These are phyloP conservation scores for Mirounga angustirostris DNA, from an alignment of 2,113 vertebrate species.

Conservation along the genomic window DNA sequence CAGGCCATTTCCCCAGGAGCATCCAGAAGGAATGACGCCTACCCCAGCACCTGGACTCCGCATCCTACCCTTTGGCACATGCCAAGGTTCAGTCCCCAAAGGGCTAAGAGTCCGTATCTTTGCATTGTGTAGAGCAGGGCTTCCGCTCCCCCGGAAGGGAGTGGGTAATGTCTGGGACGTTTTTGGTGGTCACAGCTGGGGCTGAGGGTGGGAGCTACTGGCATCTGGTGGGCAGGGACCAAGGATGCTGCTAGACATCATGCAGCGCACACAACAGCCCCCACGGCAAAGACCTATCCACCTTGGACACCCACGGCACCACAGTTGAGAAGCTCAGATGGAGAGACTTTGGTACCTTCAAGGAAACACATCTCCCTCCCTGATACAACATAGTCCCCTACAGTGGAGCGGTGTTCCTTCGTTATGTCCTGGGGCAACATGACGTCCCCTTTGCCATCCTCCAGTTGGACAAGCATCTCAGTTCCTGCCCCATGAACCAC, in stretches of 20 bases:
- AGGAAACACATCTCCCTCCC: background rate
- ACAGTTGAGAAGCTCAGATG: fast-evolving
- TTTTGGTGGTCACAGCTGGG: background rate
- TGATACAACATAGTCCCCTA: too few relatives aligned
- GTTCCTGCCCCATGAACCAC: background rate
- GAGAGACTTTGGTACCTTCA: fast-evolving
- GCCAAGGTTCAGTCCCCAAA: fast-evolving
- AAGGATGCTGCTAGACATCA: too few relatives aligned
- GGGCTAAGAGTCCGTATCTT: fast-evolving
- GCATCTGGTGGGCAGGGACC: background rate
- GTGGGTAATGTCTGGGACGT: background rate
- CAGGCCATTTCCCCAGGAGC: background rate
- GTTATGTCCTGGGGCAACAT: background rate
- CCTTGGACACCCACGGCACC: fast-evolving
- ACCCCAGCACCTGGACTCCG: background rate
- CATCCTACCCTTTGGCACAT: fast-evolving
- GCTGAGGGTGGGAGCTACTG: background rate
- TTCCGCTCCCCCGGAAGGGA: background rate
- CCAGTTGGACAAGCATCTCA: background rate
- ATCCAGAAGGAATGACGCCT: fast-evolving
- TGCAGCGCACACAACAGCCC: background rate
- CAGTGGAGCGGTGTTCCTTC: background rate
- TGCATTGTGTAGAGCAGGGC: fast-evolving
- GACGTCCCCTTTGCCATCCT: background rate
- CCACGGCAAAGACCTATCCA: background rate